Percentiles rank a stretch among this genome's conserved stretches.
These are phyloP conservation scores for Hecatera dysodea DNA, from an alignment of 2,888 invertebrate genomes.

Conservation along the genomic window DNA sequence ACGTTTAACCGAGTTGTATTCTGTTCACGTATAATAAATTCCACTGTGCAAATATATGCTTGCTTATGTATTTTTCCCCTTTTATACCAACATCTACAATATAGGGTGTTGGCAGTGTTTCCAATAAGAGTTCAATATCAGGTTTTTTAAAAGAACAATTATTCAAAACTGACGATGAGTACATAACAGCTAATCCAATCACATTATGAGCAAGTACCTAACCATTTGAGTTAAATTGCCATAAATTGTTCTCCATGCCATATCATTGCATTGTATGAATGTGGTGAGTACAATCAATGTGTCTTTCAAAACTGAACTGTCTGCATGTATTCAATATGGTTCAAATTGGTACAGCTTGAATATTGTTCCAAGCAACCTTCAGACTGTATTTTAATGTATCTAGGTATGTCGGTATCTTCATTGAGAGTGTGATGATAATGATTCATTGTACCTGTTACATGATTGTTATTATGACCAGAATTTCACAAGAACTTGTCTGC, in stretches of 20 bases:
- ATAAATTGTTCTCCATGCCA: slow-evolving; percentile 34
- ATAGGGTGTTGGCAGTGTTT: not conserved
- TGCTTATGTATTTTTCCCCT: too few relatives aligned
- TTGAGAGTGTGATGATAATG: slow-evolving; percentile 31
- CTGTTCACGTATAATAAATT: too few relatives aligned
- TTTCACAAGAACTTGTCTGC: slow-evolving; percentile 2
- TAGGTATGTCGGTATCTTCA: slow-evolving; percentile 22
- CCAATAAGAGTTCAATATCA: not conserved
- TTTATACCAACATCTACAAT: too few relatives aligned
- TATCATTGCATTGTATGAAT: slow-evolving; percentile 32
- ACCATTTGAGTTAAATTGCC: slow-evolving; percentile 34
- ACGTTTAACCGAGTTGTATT: too few relatives aligned
- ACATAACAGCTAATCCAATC: slow-evolving; percentile 11
- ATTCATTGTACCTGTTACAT: slow-evolving; percentile 37
- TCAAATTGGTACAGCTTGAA: slow-evolving; percentile 32
- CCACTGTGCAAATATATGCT: too few relatives aligned
- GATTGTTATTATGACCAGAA: slow-evolving; percentile 22
- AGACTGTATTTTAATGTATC: slow-evolving; percentile 26
- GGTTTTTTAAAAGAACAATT: not conserved
- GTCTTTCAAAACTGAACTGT: slow-evolving; percentile 28
- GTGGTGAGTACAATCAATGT: slow-evolving; percentile 11
- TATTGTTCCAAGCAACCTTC: slow-evolving; percentile 45
- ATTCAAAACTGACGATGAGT: not conserved
- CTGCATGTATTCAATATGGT: slow-evolving; percentile 29
- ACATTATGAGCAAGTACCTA: not conserved